phyloP scores from a whole-genome alignment of 2,113 vertebrate genomes.

The Grus americana region DNA sequence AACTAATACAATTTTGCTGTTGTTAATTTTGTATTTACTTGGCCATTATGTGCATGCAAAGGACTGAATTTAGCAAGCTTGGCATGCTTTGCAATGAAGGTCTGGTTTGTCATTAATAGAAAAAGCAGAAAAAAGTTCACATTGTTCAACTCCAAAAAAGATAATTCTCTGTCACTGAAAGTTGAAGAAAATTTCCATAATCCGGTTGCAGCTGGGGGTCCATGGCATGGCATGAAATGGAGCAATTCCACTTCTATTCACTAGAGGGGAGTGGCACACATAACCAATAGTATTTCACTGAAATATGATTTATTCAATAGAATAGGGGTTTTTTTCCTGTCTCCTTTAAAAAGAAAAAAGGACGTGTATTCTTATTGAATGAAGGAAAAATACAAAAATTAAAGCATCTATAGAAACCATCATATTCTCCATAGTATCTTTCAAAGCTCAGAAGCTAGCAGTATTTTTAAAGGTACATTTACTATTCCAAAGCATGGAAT shows the following conservation, averaged over 20 bases:
- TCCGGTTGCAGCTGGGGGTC: not conserved
- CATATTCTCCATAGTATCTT: not conserved
- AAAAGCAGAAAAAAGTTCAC: not conserved
- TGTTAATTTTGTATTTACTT: not conserved
- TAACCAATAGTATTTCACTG: not conserved
- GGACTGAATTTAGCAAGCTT: not conserved
- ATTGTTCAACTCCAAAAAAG: not conserved
- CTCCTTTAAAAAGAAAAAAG: not conserved
- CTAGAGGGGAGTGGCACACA: slow-evolving; percentile 44
- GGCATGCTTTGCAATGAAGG: not conserved
- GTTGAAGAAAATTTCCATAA: not conserved
- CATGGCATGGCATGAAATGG: not conserved
- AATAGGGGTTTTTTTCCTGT: not conserved
- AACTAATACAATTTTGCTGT: not conserved
- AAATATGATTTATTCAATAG: not conserved
- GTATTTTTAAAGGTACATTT: not conserved
- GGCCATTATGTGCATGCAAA: not conserved
- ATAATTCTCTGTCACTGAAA: not conserved
- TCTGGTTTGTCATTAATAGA: not conserved
- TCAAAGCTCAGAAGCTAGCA: not conserved
- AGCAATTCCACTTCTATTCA: slow-evolving; percentile 35
- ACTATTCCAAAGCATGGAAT: not conserved
- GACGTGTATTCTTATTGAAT: not conserved
- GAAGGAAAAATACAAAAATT: not conserved
- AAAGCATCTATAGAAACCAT: not conserved